Conservation (phyloP, 2,888 invertebrate species). For the Caradrina kadenii region DNA sequence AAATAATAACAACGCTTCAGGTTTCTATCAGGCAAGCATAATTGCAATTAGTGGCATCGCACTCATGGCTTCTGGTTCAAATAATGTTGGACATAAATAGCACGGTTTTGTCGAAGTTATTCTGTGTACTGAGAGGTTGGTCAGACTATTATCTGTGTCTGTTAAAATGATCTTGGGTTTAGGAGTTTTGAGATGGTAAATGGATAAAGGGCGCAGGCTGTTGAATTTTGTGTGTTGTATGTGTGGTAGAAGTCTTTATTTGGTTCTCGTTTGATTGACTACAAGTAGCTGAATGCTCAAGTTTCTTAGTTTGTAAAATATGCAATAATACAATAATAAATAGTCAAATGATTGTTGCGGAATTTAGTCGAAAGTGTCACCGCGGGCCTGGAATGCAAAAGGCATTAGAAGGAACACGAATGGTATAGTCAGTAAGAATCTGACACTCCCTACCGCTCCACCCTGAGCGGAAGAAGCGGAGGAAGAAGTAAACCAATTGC, state of each 20-base stretch:
- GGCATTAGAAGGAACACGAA: too few species aligned
- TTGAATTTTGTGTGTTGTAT: not conserved
- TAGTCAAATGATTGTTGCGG: too few species aligned
- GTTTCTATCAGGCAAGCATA: constrained; percentile 37
- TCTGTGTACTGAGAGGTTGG: not conserved
- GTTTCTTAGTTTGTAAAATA: not conserved
- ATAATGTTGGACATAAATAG: constrained; percentile 40
- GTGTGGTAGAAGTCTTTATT: not conserved
- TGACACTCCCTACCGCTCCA: too few species aligned
- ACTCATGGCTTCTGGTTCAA: constrained; percentile 22
- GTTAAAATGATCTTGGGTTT: not conserved
- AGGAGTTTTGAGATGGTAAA: not conserved
- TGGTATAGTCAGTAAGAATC: too few species aligned
- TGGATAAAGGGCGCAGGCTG: not conserved
- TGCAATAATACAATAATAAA: too few species aligned
- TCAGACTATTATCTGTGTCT: not conserved
- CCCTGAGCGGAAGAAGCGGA: too few species aligned
- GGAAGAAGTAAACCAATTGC: too few species aligned
- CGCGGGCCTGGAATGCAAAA: too few species aligned
- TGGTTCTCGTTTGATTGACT: not conserved
- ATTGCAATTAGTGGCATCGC: constrained; percentile 46
- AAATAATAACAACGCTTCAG: constrained; percentile 36
- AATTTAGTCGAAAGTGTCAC: too few species aligned
- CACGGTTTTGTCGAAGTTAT: constrained; percentile 1
- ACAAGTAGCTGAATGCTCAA: not conserved